phyloP scores from a whole-genome alignment of 53 echinoderm and acorn worm genomes.

The Temnopleurus reevesii region DNA sequence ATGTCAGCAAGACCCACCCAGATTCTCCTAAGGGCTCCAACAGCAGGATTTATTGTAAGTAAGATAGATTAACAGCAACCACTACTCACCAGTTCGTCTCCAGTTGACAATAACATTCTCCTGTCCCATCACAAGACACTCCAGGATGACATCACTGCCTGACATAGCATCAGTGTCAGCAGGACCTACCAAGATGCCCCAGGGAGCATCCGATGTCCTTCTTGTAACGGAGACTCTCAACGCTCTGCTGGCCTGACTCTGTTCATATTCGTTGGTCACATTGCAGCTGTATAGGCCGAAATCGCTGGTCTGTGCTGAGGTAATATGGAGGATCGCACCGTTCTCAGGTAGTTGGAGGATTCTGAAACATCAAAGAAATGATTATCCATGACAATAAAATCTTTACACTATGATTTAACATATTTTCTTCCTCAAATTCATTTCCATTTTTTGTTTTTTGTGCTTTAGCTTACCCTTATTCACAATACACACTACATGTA shows the following conservation, averaged over 20 bases:
- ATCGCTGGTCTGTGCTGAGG: slow-evolving; percentile 52
- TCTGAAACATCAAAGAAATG: no score
- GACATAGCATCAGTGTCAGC: slow-evolving; percentile 26
- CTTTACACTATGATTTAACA: no score
- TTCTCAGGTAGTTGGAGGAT: slow-evolving; percentile 51
- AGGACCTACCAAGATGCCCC: slow-evolving; percentile 60
- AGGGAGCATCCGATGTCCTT: not conserved
- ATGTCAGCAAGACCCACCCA: no score
- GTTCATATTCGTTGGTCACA: slow-evolving; percentile 54
- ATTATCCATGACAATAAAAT: no score
- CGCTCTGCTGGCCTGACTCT: slow-evolving; percentile 58
- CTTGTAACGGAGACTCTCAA: slow-evolving; percentile 41
- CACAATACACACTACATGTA: no score
- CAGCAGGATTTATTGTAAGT: no score
- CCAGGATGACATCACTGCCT: slow-evolving; percentile 62
- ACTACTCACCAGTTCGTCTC: slow-evolving; percentile 39
- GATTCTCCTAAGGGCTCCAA: no score
- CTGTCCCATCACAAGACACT: slow-evolving; percentile 65
- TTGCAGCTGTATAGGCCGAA: slow-evolving; percentile 69
- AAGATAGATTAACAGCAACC: no score
- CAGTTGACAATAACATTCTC: not conserved
- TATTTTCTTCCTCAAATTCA: no score
- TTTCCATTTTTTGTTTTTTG: no score
- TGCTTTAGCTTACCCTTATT: no score
- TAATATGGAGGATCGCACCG: slow-evolving; percentile 72